phyloP scores from a whole-genome alignment of 1,140 invertebrate species.

The Eupristina koningsbergeri region DNA sequence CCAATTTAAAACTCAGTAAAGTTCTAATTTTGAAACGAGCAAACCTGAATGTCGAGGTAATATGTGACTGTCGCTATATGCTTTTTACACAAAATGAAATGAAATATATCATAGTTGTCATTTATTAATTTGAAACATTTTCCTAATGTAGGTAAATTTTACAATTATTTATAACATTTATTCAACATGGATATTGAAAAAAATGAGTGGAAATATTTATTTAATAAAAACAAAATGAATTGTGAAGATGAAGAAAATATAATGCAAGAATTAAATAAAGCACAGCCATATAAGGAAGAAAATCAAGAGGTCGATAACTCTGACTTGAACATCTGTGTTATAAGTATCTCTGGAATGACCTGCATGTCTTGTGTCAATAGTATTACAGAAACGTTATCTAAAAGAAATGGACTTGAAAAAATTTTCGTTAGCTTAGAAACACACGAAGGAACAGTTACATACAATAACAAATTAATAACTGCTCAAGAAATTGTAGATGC shows the following conservation, averaged over 20 bases:
- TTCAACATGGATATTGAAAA: constrained; percentile 21
- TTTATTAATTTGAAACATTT: constrained; percentile 1
- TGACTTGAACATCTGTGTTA: constrained; percentile 60
- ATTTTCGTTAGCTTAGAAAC: constrained; percentile 77
- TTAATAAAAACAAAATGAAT: constrained; percentile 14
- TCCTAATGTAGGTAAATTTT: constrained; percentile 4
- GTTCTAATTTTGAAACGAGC: background rate
- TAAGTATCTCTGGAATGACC: constrained; percentile 85
- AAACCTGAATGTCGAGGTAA: background rate
- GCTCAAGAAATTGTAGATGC: constrained; percentile 76
- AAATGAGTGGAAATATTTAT: constrained; percentile 41
- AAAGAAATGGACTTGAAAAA: constrained; percentile 75
- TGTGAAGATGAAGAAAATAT: constrained; percentile 4
- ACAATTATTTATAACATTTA: background rate
- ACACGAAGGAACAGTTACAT: constrained; percentile 77
- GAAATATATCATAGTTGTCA: background rate
- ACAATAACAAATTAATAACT: constrained; percentile 68
- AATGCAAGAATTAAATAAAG: constrained; percentile 6
- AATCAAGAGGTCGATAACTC: constrained; percentile 66
- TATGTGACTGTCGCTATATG: too few species aligned
- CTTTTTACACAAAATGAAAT: too few species aligned
- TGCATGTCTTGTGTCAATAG: constrained; percentile 87
- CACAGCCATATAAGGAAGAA: background rate
- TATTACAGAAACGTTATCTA: constrained; percentile 80
- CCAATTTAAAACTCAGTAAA: background rate